Conservation (phyloP, 2,113 vertebrate genomes). For the Cheilinus undulatus region DNA sequence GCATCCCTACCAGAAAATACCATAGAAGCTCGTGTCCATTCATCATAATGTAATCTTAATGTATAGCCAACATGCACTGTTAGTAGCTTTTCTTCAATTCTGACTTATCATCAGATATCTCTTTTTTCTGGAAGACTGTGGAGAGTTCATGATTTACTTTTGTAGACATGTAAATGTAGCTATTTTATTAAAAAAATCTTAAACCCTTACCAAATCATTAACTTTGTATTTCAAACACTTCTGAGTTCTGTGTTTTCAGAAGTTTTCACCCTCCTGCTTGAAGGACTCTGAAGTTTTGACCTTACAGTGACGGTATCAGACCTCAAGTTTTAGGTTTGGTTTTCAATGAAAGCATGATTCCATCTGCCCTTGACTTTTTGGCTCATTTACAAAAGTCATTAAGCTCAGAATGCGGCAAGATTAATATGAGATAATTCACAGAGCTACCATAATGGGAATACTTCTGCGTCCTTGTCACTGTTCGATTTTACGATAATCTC, state of each 20-base stretch:
- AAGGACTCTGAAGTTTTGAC: conserved; percentile 20
- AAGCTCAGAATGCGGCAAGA: conserved; percentile 68
- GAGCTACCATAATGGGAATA: conserved; percentile 69
- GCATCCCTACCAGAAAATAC: no score
- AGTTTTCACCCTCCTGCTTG: not conserved
- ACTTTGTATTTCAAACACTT: no score
- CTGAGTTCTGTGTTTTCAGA: conserved; percentile 1
- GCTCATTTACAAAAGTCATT: conserved; percentile 75
- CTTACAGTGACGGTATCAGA: conserved; percentile 24
- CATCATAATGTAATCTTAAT: no score
- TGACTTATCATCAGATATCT: no score
- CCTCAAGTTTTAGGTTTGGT: conserved; percentile 38
- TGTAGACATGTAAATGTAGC: no score
- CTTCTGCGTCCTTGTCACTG: conserved; percentile 74
- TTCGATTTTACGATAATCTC: conserved; percentile 79
- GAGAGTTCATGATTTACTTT: no score
- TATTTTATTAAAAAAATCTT: no score
- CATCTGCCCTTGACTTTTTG: conserved; percentile 73
- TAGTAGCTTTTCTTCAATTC: no score
- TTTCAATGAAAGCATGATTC: conserved; percentile 39
- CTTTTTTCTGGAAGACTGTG: no score
- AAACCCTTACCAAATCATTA: no score
- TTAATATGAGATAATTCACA: conserved; percentile 77
- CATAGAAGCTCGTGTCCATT: no score
- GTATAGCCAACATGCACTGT: no score